phyloP scores from a whole-genome alignment of 2,797 vertebrate genomes.

The Gymnothorax reevesii region DNA sequence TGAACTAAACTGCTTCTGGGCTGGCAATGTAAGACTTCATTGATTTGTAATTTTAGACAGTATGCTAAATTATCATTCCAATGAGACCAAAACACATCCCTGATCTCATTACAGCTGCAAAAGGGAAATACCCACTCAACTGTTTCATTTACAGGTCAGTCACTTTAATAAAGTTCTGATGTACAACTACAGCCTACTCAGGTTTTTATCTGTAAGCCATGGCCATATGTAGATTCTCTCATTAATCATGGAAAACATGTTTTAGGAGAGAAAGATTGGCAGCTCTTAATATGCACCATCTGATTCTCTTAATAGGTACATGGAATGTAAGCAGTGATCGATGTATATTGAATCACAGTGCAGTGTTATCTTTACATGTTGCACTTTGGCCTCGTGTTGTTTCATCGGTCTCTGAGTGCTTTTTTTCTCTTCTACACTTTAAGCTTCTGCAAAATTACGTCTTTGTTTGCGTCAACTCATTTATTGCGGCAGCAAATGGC shows the following conservation, averaged over 20 bases:
- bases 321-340: background rate
- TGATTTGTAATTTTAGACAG: background rate
- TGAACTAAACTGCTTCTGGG: background rate
- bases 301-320: background rate
- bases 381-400: background rate
- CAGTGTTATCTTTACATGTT: background rate
- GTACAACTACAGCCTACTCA: background rate
- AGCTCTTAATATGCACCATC: conserved; percentile 5
- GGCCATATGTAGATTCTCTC: conserved; percentile 9
- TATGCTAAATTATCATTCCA: conserved; percentile 6
- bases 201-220: background rate
- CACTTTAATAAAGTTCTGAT: background rate
- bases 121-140: background rate
- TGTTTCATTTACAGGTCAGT: background rate
- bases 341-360: background rate
- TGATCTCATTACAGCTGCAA: conserved; percentile 3
- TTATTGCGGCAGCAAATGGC: background rate
- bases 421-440: background rate
- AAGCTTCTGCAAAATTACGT: background rate
- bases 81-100: background rate
- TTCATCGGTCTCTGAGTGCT: background rate
- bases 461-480: background rate
- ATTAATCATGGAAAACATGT: conserved; percentile 6
- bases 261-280: background rate
- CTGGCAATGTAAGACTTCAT: background rate